These are phyloP conservation scores for Tetragonula clypearis DNA, from an alignment of 1,140 invertebrate genomes.

Conservation along the genomic window DNA sequence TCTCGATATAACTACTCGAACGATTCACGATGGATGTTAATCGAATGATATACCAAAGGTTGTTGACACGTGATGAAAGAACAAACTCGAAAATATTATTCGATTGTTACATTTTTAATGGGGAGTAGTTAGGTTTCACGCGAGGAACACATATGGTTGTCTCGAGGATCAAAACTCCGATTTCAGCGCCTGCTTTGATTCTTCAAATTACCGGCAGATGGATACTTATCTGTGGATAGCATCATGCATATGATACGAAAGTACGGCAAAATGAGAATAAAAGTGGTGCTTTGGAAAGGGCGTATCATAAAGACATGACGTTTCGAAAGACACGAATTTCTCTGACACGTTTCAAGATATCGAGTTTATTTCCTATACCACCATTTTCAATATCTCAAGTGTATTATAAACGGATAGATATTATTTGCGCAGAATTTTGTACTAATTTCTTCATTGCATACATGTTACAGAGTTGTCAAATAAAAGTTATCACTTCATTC, in stretches of 20 bases:
- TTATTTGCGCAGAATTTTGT: no score
- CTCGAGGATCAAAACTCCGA: not conserved
- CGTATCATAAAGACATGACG: not conserved
- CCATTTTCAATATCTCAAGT: not conserved
- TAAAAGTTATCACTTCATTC: no score
- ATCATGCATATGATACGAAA: not conserved
- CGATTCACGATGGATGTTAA: conserved; percentile 16
- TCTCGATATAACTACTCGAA: conserved; percentile 23
- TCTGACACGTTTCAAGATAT: no score
- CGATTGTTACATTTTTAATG: conserved; percentile 4
- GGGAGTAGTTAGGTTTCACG: not conserved
- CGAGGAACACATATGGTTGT: not conserved
- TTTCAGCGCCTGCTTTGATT: not conserved
- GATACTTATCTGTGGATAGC: not conserved
- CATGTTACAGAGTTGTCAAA: no score
- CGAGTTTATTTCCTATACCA: no score
- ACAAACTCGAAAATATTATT: not conserved
- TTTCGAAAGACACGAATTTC: not conserved
- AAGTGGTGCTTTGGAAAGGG: not conserved
- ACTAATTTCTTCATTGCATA: no score
- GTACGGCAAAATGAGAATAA: not conserved
- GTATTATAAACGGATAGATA: not conserved
- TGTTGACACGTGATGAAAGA: not conserved
- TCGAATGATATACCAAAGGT: conserved; percentile 16
- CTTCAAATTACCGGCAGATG: conserved; percentile 10